Evolutionary conservation across 2,113 vertebrate genomes (phyloP).

Genomic region (Cygnus atratus): DNA sequence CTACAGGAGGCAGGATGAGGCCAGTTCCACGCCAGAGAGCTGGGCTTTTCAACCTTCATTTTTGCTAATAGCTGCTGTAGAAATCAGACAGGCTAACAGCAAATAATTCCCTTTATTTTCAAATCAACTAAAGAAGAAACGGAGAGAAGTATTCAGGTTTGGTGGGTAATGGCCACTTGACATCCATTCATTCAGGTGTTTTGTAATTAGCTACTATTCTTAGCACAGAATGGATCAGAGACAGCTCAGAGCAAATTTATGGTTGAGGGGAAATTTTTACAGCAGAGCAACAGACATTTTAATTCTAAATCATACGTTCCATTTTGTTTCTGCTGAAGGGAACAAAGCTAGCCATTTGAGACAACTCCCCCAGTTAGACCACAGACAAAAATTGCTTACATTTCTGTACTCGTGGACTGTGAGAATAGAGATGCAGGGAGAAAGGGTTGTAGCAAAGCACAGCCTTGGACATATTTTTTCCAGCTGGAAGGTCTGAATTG

Average conservation of each 20-base stretch:
- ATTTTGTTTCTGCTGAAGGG: not conserved
- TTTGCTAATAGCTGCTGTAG: not conserved
- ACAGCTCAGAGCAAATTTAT: not conserved
- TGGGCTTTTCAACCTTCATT: not conserved
- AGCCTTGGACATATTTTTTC: not conserved
- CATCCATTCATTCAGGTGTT: not conserved
- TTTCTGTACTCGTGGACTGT: not conserved
- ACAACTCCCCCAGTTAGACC: not conserved
- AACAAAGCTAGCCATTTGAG: not conserved
- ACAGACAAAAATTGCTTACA: not conserved
- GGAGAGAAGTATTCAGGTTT: not conserved
- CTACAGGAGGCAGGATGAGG: not conserved
- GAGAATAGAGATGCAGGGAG: not conserved
- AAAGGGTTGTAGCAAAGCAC: not conserved
- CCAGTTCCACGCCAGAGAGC: not conserved
- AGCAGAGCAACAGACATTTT: not conserved
- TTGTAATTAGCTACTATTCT: not conserved
- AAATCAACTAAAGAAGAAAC: not conserved
- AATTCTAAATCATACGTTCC: not conserved
- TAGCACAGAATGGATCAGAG: not conserved
- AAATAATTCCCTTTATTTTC: not conserved
- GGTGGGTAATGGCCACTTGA: not conserved
- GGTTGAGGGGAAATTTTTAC: not conserved
- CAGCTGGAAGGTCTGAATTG: not conserved
- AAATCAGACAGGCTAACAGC: not conserved